A percentile compares a stretch with the other conserved stretches of the same genome.
Evolutionary conservation across 2,797 vertebrate genomes (phyloP).

Genomic region (Galaxias olidus): DNA sequence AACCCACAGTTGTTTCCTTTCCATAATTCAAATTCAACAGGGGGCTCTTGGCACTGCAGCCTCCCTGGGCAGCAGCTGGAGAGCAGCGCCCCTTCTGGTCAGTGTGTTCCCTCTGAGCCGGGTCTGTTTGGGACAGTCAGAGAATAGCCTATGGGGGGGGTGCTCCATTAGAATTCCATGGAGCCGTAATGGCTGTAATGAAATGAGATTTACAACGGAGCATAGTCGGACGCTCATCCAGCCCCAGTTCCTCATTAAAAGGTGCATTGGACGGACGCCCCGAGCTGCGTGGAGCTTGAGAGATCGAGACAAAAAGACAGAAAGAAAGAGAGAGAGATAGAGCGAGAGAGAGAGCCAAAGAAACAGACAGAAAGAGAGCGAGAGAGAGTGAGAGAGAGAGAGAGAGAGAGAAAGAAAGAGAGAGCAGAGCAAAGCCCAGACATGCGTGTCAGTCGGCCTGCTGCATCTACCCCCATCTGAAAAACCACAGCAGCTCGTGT

Average conservation of each 20-base stretch:
- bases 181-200: constrained; percentile 34
- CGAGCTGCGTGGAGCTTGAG: constrained; percentile 28
- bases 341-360: neutral
- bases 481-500: too few relatives aligned
- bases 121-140: too few relatives aligned
- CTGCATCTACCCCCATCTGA: neutral
- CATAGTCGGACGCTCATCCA: constrained; percentile 22
- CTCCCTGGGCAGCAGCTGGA: too few relatives aligned
- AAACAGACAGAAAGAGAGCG: constrained; percentile 6
- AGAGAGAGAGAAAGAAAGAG: neutral
- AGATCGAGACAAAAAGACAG: constrained; percentile 3
- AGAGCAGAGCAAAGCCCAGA: neutral
- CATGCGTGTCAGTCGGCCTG: neutral
- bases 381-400: constrained; percentile 13
- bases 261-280: constrained; percentile 15
- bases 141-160: neutral
- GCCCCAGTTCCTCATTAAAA: constrained; percentile 47
- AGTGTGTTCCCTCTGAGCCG: too few relatives aligned
- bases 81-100: too few relatives aligned
- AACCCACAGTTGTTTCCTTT: neutral
- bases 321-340: neutral
- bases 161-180: constrained; percentile 39
- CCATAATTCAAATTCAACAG: too few relatives aligned
- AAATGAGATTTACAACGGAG: constrained; percentile 59
- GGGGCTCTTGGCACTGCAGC: too few relatives aligned